Percentiles rank a stretch among this genome's conserved stretches.
Evolutionary conservation across 1,140 invertebrate genomes (phyloP).

Genomic region (Lordiphosa collinella): DNA sequence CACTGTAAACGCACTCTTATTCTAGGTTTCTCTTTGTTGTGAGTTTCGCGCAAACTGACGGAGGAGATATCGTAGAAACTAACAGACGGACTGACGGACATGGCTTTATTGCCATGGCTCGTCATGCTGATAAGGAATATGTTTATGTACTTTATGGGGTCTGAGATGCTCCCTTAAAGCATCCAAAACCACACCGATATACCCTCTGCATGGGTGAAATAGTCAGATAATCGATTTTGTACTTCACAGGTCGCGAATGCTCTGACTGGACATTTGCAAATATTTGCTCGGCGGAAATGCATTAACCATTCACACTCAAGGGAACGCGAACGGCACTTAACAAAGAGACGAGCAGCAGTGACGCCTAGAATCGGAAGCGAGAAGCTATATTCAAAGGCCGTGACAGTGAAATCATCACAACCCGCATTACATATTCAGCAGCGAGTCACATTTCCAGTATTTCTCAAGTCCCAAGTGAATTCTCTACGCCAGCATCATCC

Average conservation of each 20-base stretch:
- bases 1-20: too few species aligned
- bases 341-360: conserved; percentile 10
- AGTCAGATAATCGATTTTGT: too few species aligned
- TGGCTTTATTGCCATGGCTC: too few species aligned
- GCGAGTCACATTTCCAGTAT: conserved; percentile 50
- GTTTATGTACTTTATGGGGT: too few species aligned
- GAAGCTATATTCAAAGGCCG: conserved; percentile 6
- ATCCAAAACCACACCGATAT: too few species aligned
- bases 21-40: too few species aligned
- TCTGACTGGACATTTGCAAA: conserved; percentile 21
- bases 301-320: conserved; percentile 1
- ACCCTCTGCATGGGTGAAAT: too few species aligned
- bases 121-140: too few species aligned
- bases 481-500: conserved; percentile 39
- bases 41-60: too few species aligned
- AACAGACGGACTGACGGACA: too few species aligned
- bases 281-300: conserved; percentile 22
- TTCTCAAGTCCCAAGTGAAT: conserved; percentile 46
- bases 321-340: conserved; percentile 15
- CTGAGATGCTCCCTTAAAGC: too few species aligned
- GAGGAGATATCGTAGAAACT: too few species aligned
- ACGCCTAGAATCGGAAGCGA: conserved; percentile 19
- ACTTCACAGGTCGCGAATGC: neutral
- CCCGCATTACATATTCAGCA: conserved; percentile 44
- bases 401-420: conserved; percentile 17